phyloP scores from a whole-genome alignment of 2,113 vertebrate species.

The Hyla sarda region DNA sequence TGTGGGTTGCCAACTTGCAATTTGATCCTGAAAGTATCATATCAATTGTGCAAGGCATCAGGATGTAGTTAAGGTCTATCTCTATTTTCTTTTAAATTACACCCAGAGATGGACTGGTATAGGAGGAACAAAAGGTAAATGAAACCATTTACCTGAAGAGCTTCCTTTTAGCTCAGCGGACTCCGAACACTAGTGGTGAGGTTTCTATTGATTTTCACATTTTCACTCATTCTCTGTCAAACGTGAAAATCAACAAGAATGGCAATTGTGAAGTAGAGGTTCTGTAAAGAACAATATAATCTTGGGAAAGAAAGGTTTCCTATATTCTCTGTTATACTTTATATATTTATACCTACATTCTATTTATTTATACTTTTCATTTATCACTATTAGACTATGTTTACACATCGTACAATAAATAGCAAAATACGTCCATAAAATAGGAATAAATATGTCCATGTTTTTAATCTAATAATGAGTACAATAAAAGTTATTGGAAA shows the following conservation, averaged over 20 bases:
- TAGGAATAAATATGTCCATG: too few relatives aligned
- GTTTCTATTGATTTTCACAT: background rate
- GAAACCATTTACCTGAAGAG: background rate
- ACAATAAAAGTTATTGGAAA: too few relatives aligned
- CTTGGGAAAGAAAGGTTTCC: background rate
- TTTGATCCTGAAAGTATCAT: background rate
- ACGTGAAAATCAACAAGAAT: background rate
- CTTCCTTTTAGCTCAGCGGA: constrained; percentile 8
- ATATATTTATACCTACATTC: too few relatives aligned
- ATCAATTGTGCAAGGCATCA: background rate
- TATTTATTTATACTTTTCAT: background rate
- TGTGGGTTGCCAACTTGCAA: background rate
- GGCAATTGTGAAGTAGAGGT: background rate
- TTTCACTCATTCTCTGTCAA: background rate
- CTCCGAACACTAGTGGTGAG: background rate
- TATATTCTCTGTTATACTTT: background rate
- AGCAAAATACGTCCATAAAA: too few relatives aligned
- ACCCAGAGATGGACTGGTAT: background rate
- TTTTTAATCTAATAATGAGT: too few relatives aligned
- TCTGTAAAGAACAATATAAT: background rate
- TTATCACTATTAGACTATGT: background rate
- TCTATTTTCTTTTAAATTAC: background rate
- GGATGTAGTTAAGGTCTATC: background rate
- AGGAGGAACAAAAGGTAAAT: background rate
- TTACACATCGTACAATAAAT: too few relatives aligned